Base-by-base conservation (phyloP, 2,797 vertebrate species). In the Psittacula derbiana region DNA sequence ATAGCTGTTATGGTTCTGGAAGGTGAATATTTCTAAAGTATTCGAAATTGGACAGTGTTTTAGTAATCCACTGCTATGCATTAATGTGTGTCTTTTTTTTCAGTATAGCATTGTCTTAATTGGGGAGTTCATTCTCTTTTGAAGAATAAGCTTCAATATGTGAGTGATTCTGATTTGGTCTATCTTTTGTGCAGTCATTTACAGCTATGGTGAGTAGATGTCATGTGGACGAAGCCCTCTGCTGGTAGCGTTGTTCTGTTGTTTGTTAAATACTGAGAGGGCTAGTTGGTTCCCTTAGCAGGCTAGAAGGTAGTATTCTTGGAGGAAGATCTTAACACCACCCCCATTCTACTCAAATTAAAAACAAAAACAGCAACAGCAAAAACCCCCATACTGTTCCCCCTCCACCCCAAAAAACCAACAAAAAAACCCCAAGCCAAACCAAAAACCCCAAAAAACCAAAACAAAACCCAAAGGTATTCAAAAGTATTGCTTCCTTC, bases 171-270 rank as follows among this genome's bases (percentile, higher is more conserved):
- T 71, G 23, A 8, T 80, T 23, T 53, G n/a, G 6, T 58, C 5
- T 2, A 20, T 43, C 20, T 58, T 75, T 13, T 53, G 66, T 72
- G 64, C 33, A 8, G 70, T 80, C 40, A 17, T 16, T 90, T 40
- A 27, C 36, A 55, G 67, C 70, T 50, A 20, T 46, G n/a, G 9
- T 84, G n/a, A 86, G 53, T 33, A 24, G 31, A 40, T 55, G 18
- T 24, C 36, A 9, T 8, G 66, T 18, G 55, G 94, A 12, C n/a
- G 52, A 76, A 92, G 90, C 94, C 95, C 90, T 82, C 95, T 95
- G 2, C 83, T 94, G 95, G 93, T 85, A 49, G 83, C 28, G 50
- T 50, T 72, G 31, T 43, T 91, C 40, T 58, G 16, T 23, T 85
- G 12, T 36, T 47, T 16, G 10, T 66, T 64, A 52, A 73, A 40